These are phyloP conservation scores for Rhineura floridana DNA, from an alignment of 2,113 vertebrate genomes.

Conservation along the genomic window DNA sequence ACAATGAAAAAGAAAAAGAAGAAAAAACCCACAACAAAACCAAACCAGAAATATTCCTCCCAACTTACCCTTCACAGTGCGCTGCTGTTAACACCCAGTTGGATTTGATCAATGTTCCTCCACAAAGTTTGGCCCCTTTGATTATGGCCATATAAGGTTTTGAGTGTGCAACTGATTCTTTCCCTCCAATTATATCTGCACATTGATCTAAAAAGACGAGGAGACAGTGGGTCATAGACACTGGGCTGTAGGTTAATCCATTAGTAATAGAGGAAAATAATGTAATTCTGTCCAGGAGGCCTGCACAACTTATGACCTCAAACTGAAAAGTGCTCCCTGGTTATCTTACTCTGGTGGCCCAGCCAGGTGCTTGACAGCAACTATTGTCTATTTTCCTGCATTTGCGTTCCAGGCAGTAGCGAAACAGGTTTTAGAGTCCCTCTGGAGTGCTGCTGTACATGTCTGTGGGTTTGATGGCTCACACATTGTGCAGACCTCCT, in stretches of 20 bases:
- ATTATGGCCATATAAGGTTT: conserved; percentile 78
- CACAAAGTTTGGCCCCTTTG: accelerated
- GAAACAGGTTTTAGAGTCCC: background rate
- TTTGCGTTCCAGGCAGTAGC: background rate
- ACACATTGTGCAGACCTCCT: background rate
- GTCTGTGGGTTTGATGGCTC: background rate
- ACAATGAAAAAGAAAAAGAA: background rate
- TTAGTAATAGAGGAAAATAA: background rate
- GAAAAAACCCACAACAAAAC: background rate
- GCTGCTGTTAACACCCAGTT: conserved; percentile 82
- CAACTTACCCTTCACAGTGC: conserved; percentile 71
- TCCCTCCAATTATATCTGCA: conserved; percentile 73
- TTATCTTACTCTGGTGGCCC: background rate
- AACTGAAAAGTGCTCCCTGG: background rate
- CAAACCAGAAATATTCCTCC: background rate
- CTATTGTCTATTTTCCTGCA: background rate
- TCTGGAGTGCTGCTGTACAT: background rate
- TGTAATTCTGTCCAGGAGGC: background rate
- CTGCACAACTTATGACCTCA: background rate
- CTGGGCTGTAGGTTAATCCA: background rate
- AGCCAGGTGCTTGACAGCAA: background rate
- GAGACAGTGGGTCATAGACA: background rate
- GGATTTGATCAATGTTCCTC: conserved; percentile 71
- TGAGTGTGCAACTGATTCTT: conserved; percentile 65
- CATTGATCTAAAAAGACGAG: conserved; percentile 65